These are phyloP conservation scores for Myrmecophaga tridactyla DNA, from an alignment of 2,113 vertebrate species.

Conservation along the genomic window DNA sequence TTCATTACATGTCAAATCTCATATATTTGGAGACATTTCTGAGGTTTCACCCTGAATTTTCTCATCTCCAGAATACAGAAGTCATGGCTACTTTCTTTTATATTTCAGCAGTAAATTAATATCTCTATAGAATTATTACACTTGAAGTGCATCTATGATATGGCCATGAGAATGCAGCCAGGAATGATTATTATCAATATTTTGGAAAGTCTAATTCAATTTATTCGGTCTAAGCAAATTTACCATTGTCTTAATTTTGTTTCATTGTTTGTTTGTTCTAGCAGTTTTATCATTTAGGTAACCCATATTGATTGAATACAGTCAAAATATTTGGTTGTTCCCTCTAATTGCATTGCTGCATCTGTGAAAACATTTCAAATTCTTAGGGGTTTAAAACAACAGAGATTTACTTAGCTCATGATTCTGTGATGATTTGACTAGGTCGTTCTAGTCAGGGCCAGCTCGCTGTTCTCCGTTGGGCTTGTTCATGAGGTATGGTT, in stretches of 20 bases:
- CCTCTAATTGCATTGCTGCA: neutral
- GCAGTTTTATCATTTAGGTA: neutral
- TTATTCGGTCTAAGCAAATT: neutral
- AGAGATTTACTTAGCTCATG: neutral
- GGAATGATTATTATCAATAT: neutral
- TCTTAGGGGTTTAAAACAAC: neutral
- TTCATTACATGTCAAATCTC: neutral
- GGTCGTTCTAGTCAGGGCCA: neutral
- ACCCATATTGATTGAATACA: neutral
- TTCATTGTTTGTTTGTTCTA: neutral
- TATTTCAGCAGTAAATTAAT: neutral
- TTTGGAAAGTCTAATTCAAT: neutral
- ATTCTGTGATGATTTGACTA: neutral
- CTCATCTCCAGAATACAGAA: neutral
- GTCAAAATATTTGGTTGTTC: neutral
- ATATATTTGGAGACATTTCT: neutral
- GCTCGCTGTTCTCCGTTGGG: accelerated
- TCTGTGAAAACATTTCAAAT: neutral
- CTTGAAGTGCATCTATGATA: neutral
- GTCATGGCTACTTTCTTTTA: neutral
- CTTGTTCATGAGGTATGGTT: accelerated
- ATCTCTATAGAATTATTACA: neutral
- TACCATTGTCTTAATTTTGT: neutral
- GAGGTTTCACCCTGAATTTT: neutral
- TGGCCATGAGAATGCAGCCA: neutral